Evolutionary conservation across 1,140 invertebrate genomes (phyloP).

Genomic region (Samia ricini): DNA sequence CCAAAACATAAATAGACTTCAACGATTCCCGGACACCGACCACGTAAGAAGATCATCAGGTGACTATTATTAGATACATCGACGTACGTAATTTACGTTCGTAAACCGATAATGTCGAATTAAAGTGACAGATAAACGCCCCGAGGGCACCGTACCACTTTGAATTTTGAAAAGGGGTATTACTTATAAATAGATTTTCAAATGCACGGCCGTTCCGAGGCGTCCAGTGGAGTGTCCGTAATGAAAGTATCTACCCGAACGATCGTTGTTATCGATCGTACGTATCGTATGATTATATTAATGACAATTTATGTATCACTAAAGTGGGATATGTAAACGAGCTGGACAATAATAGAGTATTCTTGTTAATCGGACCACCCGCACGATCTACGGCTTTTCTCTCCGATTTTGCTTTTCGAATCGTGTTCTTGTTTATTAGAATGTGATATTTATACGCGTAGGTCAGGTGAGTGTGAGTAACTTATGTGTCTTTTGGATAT

Average conservation of each 20-base stretch:
- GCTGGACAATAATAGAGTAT: slow-evolving; percentile 1
- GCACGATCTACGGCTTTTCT: background rate
- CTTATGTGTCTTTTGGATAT: slow-evolving; percentile 1
- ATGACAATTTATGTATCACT: slow-evolving; percentile 6
- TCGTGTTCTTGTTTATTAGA: background rate
- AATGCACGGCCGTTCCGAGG: slow-evolving; percentile 4
- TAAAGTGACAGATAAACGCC: slow-evolving; percentile 5
- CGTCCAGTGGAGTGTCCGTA: background rate
- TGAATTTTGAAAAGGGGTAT: slow-evolving; percentile 3
- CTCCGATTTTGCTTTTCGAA: slow-evolving; percentile 10
- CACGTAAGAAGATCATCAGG: background rate
- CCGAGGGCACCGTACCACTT: background rate
- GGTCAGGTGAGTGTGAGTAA: background rate
- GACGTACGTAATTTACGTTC: background rate
- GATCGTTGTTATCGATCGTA: background rate
- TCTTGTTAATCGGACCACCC: slow-evolving; percentile 7
- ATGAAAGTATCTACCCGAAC: background rate
- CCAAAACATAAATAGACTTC: background rate
- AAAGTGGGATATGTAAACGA: slow-evolving; percentile 8
- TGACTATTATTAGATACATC: slow-evolving; percentile 1
- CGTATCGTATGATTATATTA: slow-evolving; percentile 4
- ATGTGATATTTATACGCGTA: slow-evolving; percentile 3
- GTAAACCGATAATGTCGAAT: slow-evolving; percentile 6
- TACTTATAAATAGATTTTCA: slow-evolving; percentile 6
- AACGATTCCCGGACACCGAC: background rate